phyloP scores from a whole-genome alignment of 1,140 invertebrate genomes.

The Maniola jurtina region DNA sequence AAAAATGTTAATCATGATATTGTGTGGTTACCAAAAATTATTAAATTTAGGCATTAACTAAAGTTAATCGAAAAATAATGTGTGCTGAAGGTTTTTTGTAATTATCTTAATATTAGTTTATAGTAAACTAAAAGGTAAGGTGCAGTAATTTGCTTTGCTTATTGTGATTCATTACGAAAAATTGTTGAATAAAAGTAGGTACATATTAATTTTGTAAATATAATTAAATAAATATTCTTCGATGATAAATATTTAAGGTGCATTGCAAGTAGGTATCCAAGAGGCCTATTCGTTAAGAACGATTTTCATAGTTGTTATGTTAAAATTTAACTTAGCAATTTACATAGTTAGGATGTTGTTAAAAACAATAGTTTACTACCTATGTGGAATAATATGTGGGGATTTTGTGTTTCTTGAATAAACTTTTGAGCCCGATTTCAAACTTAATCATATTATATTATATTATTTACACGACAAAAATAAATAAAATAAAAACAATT shows the following conservation, averaged over 20 bases:
- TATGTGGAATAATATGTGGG: slow-evolving; percentile 17
- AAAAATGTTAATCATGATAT: no score
- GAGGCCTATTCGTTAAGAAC: slow-evolving; percentile 33
- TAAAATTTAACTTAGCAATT: slow-evolving; percentile 8
- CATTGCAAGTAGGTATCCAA: slow-evolving; percentile 37
- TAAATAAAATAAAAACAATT: neutral
- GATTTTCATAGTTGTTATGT: neutral
- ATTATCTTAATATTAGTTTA: no score
- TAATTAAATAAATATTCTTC: neutral
- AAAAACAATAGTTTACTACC: slow-evolving; percentile 2
- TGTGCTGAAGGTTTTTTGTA: no score
- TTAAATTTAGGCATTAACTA: no score
- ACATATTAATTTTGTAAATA: neutral
- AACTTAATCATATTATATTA: slow-evolving; percentile 36
- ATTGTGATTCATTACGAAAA: neutral
- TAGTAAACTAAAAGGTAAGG: neutral
- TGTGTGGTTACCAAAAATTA: no score
- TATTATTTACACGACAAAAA: neutral
- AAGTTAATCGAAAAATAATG: no score
- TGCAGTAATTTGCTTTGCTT: neutral
- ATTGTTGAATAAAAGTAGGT: neutral
- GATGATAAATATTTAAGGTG: neutral
- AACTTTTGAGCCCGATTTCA: slow-evolving; percentile 60
- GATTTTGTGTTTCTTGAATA: slow-evolving; percentile 42
- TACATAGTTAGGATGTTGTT: neutral